Evolutionary conservation across 2,113 vertebrate species (phyloP).

Genomic region (Ammodytes marinus): DNA sequence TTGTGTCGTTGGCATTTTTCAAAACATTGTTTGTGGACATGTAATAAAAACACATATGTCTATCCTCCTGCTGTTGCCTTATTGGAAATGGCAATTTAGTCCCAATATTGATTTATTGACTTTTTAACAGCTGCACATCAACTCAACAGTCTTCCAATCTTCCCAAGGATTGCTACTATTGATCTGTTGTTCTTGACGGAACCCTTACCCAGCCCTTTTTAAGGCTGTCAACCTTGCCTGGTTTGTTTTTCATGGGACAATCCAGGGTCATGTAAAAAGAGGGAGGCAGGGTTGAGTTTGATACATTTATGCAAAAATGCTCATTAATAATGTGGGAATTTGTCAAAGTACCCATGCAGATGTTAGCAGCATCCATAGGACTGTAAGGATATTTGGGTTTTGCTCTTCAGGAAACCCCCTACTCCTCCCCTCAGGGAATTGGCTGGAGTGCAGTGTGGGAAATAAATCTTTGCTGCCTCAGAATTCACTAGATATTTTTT

Average conservation of each 20-base stretch:
- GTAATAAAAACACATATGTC: constrained; percentile 1
- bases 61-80: constrained; percentile 11
- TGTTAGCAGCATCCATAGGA: not conserved
- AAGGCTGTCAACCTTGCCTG: not conserved
- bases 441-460: not conserved
- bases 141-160: constrained; percentile 30
- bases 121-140: constrained; percentile 43
- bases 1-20: not conserved
- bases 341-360: not conserved
- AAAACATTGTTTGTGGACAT: constrained; percentile 11
- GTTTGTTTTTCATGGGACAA: not conserved
- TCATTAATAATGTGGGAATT: not conserved
- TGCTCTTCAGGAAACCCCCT: not conserved
- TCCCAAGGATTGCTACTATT: constrained; percentile 31
- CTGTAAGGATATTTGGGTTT: constrained; percentile 1
- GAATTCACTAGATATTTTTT: not conserved
- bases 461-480: constrained; percentile 1
- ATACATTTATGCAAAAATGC: not conserved
- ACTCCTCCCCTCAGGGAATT: not conserved
- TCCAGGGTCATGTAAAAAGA: not conserved
- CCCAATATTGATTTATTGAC: constrained; percentile 52
- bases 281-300: not conserved
- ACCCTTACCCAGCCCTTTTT: not conserved
- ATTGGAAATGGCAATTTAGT: constrained; percentile 9
- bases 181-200: constrained; percentile 27